Percentiles rank a stretch among this genome's conserved stretches.
Evolutionary conservation across 2,113 vertebrate species (phyloP).

Genomic region (Syrrhaptes paradoxus): DNA sequence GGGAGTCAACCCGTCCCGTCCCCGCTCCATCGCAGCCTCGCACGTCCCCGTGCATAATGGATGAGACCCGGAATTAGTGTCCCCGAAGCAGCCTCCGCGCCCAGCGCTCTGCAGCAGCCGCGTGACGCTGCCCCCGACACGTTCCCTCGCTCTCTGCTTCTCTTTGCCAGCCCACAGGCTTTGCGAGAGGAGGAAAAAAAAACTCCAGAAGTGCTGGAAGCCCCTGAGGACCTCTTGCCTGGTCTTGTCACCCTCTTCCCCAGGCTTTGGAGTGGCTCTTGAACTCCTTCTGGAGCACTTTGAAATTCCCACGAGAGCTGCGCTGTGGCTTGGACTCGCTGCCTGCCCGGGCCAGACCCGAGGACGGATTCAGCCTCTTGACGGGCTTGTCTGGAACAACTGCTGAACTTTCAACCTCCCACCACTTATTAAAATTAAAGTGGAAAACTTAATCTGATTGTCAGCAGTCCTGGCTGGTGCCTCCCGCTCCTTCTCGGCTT

Average conservation of each 20-base stretch:
- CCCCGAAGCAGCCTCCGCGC: background rate
- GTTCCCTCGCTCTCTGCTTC: background rate
- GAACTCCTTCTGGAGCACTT: background rate
- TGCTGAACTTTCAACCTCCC: background rate
- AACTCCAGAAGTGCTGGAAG: background rate
- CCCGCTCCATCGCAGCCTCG: accelerated
- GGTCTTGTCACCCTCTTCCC: background rate
- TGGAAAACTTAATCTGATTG: background rate
- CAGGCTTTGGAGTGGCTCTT: background rate
- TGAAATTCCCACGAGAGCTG: background rate
- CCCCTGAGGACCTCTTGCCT: background rate
- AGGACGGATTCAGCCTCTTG: background rate
- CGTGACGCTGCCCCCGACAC: background rate
- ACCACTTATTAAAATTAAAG: background rate
- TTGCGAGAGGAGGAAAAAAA: background rate
- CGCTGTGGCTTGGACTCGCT: accelerated
- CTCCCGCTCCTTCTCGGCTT: background rate
- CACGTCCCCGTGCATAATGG: background rate
- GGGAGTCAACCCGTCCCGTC: background rate
- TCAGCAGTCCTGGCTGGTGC: background rate
- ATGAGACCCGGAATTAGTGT: background rate
- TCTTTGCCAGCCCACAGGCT: background rate
- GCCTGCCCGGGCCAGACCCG: background rate
- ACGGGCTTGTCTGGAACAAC: background rate
- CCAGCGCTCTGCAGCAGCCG: too few species aligned